These are phyloP conservation scores for Notarius lentiginosus DNA, from an alignment of 2,113 vertebrate genomes.

Conservation along the genomic window DNA sequence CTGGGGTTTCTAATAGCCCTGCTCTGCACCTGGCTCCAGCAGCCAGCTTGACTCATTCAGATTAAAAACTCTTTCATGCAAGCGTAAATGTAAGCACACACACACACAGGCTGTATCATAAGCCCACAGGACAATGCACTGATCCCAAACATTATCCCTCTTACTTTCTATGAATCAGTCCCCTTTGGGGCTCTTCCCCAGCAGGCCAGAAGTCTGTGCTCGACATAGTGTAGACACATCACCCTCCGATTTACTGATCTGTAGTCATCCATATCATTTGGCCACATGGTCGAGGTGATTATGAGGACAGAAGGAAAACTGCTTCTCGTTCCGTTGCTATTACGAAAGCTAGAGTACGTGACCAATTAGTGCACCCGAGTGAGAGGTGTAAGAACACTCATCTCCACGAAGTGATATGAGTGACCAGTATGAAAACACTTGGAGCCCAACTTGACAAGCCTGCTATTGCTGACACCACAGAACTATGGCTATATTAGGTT, in stretches of 20 bases:
- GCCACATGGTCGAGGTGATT: neutral
- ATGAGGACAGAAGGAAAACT: slow-evolving; percentile 2
- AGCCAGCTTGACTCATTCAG: slow-evolving; percentile 31
- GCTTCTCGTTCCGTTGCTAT: neutral
- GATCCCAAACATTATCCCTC: slow-evolving; percentile 30
- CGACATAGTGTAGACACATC: neutral
- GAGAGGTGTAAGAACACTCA: neutral
- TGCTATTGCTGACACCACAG: neutral
- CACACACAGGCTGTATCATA: slow-evolving; percentile 19
- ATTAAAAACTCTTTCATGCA: slow-evolving; percentile 46
- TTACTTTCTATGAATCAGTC: slow-evolving; percentile 37
- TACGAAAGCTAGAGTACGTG: neutral
- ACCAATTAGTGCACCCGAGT: neutral
- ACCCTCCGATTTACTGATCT: slow-evolving; percentile 17
- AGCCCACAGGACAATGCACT: slow-evolving; percentile 14
- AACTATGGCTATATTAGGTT: neutral
- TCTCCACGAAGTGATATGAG: neutral
- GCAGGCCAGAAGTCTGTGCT: slow-evolving; percentile 11
- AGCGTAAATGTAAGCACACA: slow-evolving; percentile 20
- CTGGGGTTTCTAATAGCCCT: slow-evolving; percentile 42
- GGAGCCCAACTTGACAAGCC: neutral
- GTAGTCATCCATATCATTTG: slow-evolving; percentile 26
- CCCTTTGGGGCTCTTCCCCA: slow-evolving; percentile 25
- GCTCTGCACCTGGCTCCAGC: slow-evolving; percentile 51
- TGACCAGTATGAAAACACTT: neutral